Percentiles rank a stretch among this genome's conserved stretches.
Evolutionary conservation across 2,797 vertebrate genomes (phyloP).

Genomic region (Arctocebus calabarensis): DNA sequence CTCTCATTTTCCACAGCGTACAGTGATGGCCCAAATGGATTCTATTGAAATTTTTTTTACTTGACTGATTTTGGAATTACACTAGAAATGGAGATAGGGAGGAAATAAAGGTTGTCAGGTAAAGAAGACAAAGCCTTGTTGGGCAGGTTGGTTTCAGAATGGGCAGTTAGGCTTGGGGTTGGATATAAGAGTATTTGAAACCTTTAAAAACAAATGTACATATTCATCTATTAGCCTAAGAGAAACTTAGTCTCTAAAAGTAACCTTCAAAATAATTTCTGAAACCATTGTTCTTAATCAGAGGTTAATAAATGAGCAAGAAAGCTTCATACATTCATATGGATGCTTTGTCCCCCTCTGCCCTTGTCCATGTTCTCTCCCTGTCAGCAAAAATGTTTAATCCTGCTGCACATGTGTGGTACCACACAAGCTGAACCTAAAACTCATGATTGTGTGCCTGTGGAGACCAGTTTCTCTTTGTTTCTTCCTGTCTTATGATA

Average conservation of each 20-base stretch:
- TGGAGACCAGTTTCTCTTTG: not conserved
- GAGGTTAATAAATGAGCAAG: not conserved
- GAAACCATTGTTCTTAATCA: not conserved
- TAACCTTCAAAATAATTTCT: slow-evolving; percentile 22
- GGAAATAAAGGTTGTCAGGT: not conserved
- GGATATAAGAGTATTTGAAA: not conserved
- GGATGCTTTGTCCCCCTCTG: not conserved
- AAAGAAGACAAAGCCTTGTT: not conserved
- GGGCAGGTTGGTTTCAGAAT: not conserved
- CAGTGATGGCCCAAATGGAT: not conserved
- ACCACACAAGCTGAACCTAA: not conserved
- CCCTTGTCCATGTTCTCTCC: not conserved
- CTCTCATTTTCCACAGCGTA: not conserved
- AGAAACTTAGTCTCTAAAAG: not conserved
- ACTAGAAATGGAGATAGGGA: not conserved
- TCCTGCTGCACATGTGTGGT: not conserved
- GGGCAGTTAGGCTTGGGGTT: not conserved
- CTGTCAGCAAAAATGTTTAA: not conserved
- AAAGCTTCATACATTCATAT: not conserved
- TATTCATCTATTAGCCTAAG: not conserved
- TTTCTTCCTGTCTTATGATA: not conserved
- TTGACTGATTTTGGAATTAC: not conserved
- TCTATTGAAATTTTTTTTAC: not conserved
- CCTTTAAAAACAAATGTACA: not conserved
- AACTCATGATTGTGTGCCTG: not conserved